Evolutionary conservation across 2,113 vertebrate genomes (phyloP).

Genomic region (Semicossyphus pulcher): DNA sequence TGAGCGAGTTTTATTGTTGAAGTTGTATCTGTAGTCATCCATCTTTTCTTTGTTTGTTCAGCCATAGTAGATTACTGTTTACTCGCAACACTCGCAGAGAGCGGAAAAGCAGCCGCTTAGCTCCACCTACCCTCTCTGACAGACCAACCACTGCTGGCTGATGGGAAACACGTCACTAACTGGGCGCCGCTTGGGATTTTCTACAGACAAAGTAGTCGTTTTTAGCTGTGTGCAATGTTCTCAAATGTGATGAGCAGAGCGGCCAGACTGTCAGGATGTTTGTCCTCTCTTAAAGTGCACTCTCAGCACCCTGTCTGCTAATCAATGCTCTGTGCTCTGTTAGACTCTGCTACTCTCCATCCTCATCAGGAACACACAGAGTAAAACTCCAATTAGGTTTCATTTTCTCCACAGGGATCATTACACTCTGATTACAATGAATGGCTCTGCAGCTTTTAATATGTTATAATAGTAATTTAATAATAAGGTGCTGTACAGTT

Average conservation of each 20-base stretch:
- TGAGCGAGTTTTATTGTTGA: no score
- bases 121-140: no score
- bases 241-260: neutral
- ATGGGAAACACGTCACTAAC: no score
- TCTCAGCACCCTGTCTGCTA: constrained; percentile 2
- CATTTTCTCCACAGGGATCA: constrained; percentile 34
- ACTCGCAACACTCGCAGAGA: no score
- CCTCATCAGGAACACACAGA: neutral
- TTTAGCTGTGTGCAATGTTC: no score
- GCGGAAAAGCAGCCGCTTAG: no score
- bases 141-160: no score
- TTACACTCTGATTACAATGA: constrained; percentile 16
- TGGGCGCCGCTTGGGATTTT: no score
- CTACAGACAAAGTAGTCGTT: no score
- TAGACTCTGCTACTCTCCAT: neutral
- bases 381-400: constrained; percentile 18
- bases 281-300: constrained; percentile 1
- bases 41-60: no score
- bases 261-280: constrained; percentile 9
- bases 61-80: no score
- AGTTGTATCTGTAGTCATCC: no score
- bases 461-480: neutral
- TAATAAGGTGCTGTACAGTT: constrained; percentile 6
- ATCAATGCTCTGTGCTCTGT: constrained; percentile 9
- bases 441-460: neutral